Percentiles rank a stretch among this genome's conserved stretches.
Evolutionary conservation across 2,113 vertebrate species (phyloP).

Genomic region (Colistium nudipinnis): DNA sequence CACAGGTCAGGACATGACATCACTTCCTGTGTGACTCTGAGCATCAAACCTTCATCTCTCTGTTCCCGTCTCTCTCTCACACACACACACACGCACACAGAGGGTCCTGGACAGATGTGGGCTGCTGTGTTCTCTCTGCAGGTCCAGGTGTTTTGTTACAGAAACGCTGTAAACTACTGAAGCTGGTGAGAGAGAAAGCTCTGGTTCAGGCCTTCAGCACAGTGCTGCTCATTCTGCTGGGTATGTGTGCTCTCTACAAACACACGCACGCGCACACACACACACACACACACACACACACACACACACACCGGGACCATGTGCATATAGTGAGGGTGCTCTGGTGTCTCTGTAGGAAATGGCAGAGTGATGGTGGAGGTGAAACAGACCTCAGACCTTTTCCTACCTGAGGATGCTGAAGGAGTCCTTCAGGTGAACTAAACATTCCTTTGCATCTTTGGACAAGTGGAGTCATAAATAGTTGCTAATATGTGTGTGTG

Average conservation of each 20-base stretch:
- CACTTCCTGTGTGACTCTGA: not conserved
- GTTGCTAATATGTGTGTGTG: not conserved
- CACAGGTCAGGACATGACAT: slow-evolving; percentile 42
- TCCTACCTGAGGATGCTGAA: slow-evolving; percentile 23
- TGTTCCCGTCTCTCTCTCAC: no score
- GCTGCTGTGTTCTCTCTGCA: not conserved
- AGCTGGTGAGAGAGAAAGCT: slow-evolving; percentile 50
- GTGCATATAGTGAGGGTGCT: no score
- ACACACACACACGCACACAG: no score
- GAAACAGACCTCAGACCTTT: slow-evolving; percentile 45
- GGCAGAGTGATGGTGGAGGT: slow-evolving; percentile 65
- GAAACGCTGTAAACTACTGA: slow-evolving; percentile 41
- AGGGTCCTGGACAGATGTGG: no score
- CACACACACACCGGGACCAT: no score
- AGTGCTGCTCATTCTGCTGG: slow-evolving; percentile 59
- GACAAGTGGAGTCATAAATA: not conserved
- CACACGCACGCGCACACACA: not conserved
- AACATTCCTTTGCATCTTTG: not conserved
- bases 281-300: no score
- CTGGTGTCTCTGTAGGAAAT: slow-evolving; percentile 19
- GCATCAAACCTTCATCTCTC: no score
- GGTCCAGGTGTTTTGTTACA: slow-evolving; percentile 50
- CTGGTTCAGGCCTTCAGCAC: slow-evolving; percentile 60
- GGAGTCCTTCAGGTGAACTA: slow-evolving; percentile 54
- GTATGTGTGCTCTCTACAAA: slow-evolving; percentile 11